These are phyloP conservation scores for Paralichthys olivaceus DNA, from an alignment of 2,113 vertebrate genomes.

Conservation along the genomic window DNA sequence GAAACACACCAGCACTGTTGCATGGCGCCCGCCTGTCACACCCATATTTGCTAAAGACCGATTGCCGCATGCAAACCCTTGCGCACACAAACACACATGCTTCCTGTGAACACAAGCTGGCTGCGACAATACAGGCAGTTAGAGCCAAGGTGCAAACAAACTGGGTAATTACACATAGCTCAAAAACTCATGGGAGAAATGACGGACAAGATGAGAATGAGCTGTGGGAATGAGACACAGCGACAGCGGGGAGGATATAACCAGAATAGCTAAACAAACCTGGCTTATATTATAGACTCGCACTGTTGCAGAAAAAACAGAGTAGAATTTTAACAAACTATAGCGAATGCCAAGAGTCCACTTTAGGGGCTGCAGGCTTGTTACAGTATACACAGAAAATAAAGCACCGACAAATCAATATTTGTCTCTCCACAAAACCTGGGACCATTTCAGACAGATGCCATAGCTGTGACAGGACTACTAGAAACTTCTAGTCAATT, in stretches of 20 bases:
- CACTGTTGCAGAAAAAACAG: constrained; percentile 42
- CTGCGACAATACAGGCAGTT: constrained; percentile 67
- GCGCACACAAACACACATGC: constrained; percentile 8
- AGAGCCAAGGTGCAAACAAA: constrained; percentile 81
- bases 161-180: constrained; percentile 80
- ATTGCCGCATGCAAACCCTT: constrained; percentile 51
- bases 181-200: constrained; percentile 73
- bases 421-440: constrained; percentile 38
- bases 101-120: constrained; percentile 64
- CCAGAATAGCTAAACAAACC: constrained; percentile 66
- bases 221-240: constrained; percentile 63
- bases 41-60: constrained; percentile 70
- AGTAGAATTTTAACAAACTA: constrained; percentile 27
- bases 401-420: constrained; percentile 55
- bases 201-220: constrained; percentile 77
- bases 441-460: constrained; percentile 28
- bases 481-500: constrained; percentile 15
- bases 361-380: constrained; percentile 44
- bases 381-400: constrained; percentile 48
- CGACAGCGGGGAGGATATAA: constrained; percentile 59
- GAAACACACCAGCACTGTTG: constrained; percentile 62
- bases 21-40: constrained; percentile 59
- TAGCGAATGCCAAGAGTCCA: constrained; percentile 49
- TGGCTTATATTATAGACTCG: constrained; percentile 57
- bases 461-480: constrained; percentile 26